Evolutionary conservation across 2,888 invertebrate genomes (phyloP).

Genomic region (Acrobeloides nanus): DNA sequence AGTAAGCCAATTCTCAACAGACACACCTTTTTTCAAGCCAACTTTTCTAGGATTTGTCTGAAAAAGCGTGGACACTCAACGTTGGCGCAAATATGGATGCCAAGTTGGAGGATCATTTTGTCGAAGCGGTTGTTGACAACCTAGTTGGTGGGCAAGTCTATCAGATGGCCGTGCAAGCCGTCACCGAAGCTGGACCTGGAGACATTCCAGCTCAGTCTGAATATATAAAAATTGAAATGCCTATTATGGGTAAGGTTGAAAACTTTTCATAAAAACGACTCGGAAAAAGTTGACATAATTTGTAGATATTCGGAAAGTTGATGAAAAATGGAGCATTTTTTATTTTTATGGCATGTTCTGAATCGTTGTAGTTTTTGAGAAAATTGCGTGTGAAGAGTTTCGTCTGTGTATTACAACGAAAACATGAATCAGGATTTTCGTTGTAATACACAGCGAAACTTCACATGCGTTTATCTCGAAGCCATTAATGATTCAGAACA

Average conservation of each 20-base stretch:
- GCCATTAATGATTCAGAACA: too few species aligned
- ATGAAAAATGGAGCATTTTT: too few species aligned
- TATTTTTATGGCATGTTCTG: too few species aligned
- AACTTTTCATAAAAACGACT: neutral
- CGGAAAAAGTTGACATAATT: neutral
- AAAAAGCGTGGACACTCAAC: constrained; percentile 32
- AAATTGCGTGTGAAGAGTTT: too few species aligned
- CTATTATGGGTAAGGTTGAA: constrained; percentile 28
- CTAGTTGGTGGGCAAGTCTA: constrained; percentile 38
- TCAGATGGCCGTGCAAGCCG: constrained; percentile 33
- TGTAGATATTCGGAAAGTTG: too few species aligned
- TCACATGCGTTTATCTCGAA: too few species aligned
- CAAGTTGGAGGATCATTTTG: neutral
- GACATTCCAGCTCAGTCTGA: constrained; percentile 24
- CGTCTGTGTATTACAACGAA: neutral
- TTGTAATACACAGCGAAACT: neutral
- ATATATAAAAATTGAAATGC: constrained; percentile 32
- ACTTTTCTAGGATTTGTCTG: constrained; percentile 12
- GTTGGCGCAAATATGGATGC: constrained; percentile 24
- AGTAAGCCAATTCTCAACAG: too few species aligned
- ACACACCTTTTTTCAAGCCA: too few species aligned
- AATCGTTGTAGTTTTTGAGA: too few species aligned
- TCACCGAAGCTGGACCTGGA: constrained; percentile 47
- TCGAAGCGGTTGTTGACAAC: constrained; percentile 36
- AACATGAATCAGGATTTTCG: neutral